A percentile compares a stretch with the other conserved stretches of the same genome.
These are phyloP conservation scores for Pissodes strobi DNA, from an alignment of 1,140 invertebrate species.

Conservation along the genomic window DNA sequence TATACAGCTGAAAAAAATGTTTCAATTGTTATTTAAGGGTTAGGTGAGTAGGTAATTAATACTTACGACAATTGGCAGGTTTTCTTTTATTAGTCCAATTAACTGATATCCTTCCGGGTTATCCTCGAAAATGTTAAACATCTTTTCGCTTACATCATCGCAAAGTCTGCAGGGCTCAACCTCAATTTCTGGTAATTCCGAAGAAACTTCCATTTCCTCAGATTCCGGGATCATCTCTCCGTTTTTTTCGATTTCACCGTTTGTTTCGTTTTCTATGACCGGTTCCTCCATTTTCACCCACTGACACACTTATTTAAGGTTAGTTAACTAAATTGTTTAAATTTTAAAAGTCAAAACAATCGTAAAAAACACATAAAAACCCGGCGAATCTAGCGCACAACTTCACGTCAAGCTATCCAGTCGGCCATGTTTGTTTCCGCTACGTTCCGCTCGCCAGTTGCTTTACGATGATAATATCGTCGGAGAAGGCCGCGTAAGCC, in stretches of 20 bases:
- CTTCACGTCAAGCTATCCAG: slow-evolving; percentile 20
- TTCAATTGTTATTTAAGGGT: slow-evolving; percentile 9
- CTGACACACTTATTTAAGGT: neutral
- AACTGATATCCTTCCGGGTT: slow-evolving; percentile 49
- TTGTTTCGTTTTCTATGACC: neutral
- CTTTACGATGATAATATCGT: neutral
- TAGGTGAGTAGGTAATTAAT: slow-evolving; percentile 20
- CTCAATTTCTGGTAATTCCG: slow-evolving; percentile 13
- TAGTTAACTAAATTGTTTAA: neutral
- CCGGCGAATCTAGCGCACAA: neutral
- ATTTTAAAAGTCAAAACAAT: neutral
- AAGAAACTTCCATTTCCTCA: neutral
- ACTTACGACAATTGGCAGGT: slow-evolving; percentile 53
- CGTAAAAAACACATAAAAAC: slow-evolving; percentile 10
- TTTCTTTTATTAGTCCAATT: slow-evolving; percentile 52
- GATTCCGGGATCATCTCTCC: neutral
- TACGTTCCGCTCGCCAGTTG: neutral
- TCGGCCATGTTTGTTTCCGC: slow-evolving; percentile 30
- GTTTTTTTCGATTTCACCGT: neutral
- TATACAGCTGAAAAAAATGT: slow-evolving; percentile 47
- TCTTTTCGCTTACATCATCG: slow-evolving; percentile 47
- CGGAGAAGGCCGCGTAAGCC: neutral
- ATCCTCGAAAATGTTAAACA: slow-evolving; percentile 52
- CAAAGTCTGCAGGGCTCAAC: slow-evolving; percentile 49
- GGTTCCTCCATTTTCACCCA: slow-evolving; percentile 10